Conservation (phyloP, 92 coral and sea anemone genomes). For the Meandrina meandrites region DNA sequence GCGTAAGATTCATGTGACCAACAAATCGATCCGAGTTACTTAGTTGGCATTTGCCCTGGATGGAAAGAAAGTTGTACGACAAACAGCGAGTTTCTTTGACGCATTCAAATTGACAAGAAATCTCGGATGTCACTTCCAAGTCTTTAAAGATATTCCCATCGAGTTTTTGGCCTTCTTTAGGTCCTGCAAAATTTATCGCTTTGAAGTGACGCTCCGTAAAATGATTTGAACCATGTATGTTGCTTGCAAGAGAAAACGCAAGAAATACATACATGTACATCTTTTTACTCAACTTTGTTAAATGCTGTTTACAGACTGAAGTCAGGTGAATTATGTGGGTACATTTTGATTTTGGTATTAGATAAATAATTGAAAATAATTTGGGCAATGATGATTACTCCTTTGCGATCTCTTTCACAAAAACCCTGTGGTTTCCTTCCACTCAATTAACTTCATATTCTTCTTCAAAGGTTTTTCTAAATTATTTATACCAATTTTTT, state of each 20-base stretch:
- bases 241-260: neutral
- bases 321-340: neutral
- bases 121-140: neutral
- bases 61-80: constrained; percentile 21
- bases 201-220: neutral
- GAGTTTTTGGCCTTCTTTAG: neutral
- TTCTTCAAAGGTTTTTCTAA: neutral
- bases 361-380: neutral
- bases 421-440: neutral
- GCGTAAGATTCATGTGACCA: neutral
- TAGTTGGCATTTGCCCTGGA: constrained; percentile 15
- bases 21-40: constrained; percentile 10
- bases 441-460: neutral
- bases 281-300: neutral
- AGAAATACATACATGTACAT: neutral
- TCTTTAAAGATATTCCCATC: constrained; percentile 1
- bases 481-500: neutral
- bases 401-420: neutral
- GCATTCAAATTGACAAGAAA: constrained; percentile 1
- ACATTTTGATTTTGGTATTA: neutral
- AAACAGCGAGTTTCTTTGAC: constrained; percentile 6
- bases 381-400: neutral
- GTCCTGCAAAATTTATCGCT: constrained; percentile 13
- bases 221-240: neutral
- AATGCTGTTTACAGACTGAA: neutral